phyloP scores from a whole-genome alignment of 2,888 invertebrate species.

The Sialis lutaria region DNA sequence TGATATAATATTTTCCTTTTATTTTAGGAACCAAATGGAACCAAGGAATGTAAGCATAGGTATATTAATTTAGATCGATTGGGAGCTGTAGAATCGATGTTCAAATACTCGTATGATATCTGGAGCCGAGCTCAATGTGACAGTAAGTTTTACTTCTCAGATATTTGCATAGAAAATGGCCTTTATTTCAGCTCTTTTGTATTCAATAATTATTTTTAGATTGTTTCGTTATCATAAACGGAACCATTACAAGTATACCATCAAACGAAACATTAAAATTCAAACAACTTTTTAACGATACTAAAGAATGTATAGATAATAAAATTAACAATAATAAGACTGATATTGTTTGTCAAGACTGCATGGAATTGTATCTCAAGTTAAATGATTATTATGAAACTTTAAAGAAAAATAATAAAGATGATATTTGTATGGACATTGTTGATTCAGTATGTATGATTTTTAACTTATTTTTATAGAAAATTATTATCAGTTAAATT shows the following conservation, averaged over 20 bases:
- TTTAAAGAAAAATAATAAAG: constrained; percentile 36
- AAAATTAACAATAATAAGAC: constrained; percentile 20
- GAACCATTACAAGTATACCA: constrained; percentile 21
- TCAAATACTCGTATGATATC: constrained; percentile 32
- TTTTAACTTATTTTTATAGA: constrained; percentile 25
- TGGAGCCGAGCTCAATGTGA: constrained; percentile 46
- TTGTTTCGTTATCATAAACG: constrained; percentile 33
- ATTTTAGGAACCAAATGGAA: constrained; percentile 26
- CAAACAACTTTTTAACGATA: constrained; percentile 26
- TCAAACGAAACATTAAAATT: constrained; percentile 34
- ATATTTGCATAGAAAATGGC: background rate
- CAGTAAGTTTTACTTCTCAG: constrained; percentile 25
- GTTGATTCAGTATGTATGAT: constrained; percentile 38
- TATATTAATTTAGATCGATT: constrained; percentile 43
- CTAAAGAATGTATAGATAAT: constrained; percentile 26
- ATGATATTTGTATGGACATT: constrained; percentile 47
- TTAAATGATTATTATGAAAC: constrained; percentile 39
- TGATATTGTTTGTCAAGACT: constrained; percentile 30
- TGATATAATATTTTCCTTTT: background rate
- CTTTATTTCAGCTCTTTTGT: constrained; percentile 1
- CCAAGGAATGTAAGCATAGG: constrained; percentile 33
- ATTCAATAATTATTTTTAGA: constrained; percentile 31
- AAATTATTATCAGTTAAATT: constrained; percentile 37
- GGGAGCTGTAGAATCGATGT: constrained; percentile 37
- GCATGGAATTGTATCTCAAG: constrained; percentile 32